Conservation (phyloP, 2,113 vertebrate genomes). For the Takifugu flavidus region DNA sequence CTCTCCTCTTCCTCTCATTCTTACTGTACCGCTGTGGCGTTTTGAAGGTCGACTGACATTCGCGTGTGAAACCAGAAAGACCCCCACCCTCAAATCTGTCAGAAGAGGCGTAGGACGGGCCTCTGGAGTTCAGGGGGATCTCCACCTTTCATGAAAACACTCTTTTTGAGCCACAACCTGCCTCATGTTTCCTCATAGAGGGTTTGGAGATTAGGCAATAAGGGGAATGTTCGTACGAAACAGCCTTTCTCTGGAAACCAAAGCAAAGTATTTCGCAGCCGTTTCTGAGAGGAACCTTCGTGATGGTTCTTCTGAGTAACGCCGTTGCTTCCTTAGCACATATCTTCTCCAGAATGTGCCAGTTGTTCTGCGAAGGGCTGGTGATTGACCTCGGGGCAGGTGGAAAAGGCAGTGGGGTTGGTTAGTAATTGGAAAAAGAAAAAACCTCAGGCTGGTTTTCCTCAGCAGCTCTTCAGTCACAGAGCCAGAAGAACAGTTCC, state of each 20-base stretch:
- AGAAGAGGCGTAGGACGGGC: slow-evolving; percentile 37
- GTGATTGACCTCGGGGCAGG: too few species aligned
- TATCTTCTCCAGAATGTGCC: too few species aligned
- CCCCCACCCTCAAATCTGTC: slow-evolving; percentile 48
- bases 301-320: too few species aligned
- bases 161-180: slow-evolving; percentile 33
- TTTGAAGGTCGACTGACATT: slow-evolving; percentile 16
- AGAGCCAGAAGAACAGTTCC: too few species aligned
- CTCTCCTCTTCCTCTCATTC: slow-evolving; percentile 36
- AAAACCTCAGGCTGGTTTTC: too few species aligned
- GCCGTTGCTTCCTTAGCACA: too few species aligned
- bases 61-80: slow-evolving; percentile 44
- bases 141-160: slow-evolving; percentile 36
- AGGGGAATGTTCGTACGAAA: slow-evolving; percentile 29
- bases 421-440: too few species aligned
- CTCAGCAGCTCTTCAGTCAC: too few species aligned
- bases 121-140: slow-evolving; percentile 49
- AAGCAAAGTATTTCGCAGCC: neutral
- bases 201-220: slow-evolving; percentile 43
- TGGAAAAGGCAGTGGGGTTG: too few species aligned
- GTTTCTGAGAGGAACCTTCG: too few species aligned
- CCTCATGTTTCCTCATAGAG: slow-evolving; percentile 55
- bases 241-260: slow-evolving; percentile 16
- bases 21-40: neutral
- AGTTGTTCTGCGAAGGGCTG: too few species aligned